Evolutionary conservation across 2,888 invertebrate species (phyloP), one percentile per base, ranked within the genome.

Genomic region (Pinctada fucata): DNA sequence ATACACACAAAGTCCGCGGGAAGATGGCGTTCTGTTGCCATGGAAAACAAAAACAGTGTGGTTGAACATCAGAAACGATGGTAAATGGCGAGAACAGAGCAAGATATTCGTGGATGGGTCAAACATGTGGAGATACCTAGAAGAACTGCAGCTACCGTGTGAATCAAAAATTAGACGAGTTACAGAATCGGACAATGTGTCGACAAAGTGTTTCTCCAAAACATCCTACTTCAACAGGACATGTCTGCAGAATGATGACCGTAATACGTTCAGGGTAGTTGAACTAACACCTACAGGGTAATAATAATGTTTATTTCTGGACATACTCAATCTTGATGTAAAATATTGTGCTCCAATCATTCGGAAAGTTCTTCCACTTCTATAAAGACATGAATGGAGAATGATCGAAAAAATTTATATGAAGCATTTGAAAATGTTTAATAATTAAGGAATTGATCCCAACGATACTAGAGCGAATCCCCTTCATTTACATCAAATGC

Each of bases 31-130:
- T 6, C 83, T 87, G 0, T 79, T 83, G 76, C 86, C 89, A 0
- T 90, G 90, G 90, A 85, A 83, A 49, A 90, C 90, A 4, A 82
- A 84, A 16, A 87, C 86, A 50, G 86, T 86, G 85, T 88, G 89
- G 88, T 83, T 89, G 3, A 86, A 87, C 70, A 81, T 90, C 4
- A 83, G 88, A 5, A 83, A 88, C 68, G 83, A 83, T 45, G 88
- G 88, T 2, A 85, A 86, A 69, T 85, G 85, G 82, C 82, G 84
- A 13, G 87, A 90, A 78, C 88, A 86, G 69, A 87, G 88, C 68
- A 88, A 89, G 47, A 82, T 87, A 0, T 86, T 78, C 72, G 86
- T 87, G n/a, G 76, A 84, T 70, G 84, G 88, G 16, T 85, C 87
- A 2, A 81, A 85, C 52, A 87, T 89, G 72, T 87, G 88, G 87